These are phyloP conservation scores for Cybosia mesomella DNA, from an alignment of 2,888 invertebrate species.

Conservation along the genomic window DNA sequence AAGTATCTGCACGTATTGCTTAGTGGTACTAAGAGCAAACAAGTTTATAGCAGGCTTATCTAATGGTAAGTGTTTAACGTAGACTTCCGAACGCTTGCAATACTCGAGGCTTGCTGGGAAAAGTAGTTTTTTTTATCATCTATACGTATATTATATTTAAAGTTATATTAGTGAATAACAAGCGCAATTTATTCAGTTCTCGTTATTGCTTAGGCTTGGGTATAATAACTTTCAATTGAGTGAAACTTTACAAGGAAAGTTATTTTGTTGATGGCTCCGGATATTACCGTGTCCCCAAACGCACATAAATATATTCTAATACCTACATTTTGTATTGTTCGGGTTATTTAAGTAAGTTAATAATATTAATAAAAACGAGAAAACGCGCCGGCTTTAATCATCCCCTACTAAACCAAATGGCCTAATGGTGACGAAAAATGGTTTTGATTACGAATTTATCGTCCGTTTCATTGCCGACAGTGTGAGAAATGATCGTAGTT, in stretches of 20 bases:
- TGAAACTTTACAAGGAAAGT: conserved; percentile 18
- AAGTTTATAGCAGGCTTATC: no score
- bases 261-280: background rate
- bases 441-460: conserved; percentile 32
- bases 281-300: conserved; percentile 27
- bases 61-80: no score
- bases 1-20: no score
- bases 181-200: background rate
- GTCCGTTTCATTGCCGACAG: conserved; percentile 16
- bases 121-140: no score
- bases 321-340: conserved; percentile 31
- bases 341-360: conserved; percentile 17
- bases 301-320: conserved; percentile 36
- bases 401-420: conserved; percentile 24
- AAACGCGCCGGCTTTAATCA: conserved; percentile 23
- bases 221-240: conserved; percentile 36
- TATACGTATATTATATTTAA: no score
- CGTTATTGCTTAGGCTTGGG: conserved; percentile 4
- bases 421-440: conserved; percentile 21
- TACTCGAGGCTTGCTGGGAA: no score
- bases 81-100: no score
- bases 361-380: conserved; percentile 16
- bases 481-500: conserved; percentile 32
- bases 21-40: no score
- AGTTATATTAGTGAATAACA: background rate